Evolutionary conservation across 1,140 invertebrate species (phyloP).

Genomic region (Heliconius hermathena): DNA sequence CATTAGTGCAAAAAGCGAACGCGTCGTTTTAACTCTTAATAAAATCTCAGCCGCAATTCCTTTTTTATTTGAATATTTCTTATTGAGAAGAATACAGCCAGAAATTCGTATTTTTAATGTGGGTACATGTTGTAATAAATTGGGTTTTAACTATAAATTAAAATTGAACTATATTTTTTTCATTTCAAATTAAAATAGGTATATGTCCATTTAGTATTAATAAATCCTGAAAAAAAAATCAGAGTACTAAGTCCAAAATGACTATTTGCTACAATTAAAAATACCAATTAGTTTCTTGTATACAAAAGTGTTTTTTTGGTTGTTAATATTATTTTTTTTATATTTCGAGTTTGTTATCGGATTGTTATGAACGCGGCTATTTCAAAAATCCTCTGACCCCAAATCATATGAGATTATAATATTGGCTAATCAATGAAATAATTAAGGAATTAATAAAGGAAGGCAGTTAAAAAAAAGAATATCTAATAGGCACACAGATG

Average conservation of each 20-base stretch:
- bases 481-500: neutral
- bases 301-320: neutral
- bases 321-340: slow-evolving; percentile 15
- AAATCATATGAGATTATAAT: slow-evolving; percentile 29
- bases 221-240: neutral
- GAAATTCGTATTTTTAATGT: neutral
- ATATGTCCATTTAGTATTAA: neutral
- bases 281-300: neutral
- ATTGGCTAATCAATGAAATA: slow-evolving; percentile 5
- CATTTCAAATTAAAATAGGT: too few relatives aligned
- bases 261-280: neutral
- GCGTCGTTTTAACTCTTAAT: slow-evolving; percentile 39
- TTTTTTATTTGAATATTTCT: slow-evolving; percentile 15
- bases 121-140: neutral
- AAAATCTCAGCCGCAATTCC: slow-evolving; percentile 26
- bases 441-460: neutral
- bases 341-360: slow-evolving; percentile 24
- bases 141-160: too few relatives aligned
- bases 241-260: neutral
- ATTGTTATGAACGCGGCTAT: slow-evolving; percentile 4
- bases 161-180: too few relatives aligned
- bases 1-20: slow-evolving; percentile 54
- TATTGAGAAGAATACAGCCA: neutral
- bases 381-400: slow-evolving; percentile 16
- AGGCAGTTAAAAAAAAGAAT: neutral